Conservation (phyloP, 1,140 invertebrate genomes). For the Meloidogyne hapla region DNA sequence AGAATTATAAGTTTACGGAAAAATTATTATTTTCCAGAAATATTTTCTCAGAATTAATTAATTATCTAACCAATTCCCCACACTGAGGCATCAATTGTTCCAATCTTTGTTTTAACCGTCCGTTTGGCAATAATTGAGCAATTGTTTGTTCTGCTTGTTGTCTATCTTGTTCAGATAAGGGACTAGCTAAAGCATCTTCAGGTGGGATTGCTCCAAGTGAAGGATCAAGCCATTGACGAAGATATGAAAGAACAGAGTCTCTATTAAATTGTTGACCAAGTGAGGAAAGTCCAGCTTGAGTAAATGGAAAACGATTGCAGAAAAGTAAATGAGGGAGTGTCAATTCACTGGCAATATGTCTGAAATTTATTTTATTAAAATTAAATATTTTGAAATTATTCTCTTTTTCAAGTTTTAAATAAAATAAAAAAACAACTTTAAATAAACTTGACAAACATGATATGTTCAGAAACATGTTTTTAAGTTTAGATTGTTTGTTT, state of each 20-base stretch:
- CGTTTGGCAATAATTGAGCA: conserved; percentile 29
- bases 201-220: conserved; percentile 14
- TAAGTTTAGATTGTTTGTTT: neutral
- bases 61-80: conserved; percentile 25
- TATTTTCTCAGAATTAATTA: too few relatives aligned
- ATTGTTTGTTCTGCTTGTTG: conserved; percentile 29
- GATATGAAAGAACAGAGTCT: conserved; percentile 29
- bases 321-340: conserved; percentile 31
- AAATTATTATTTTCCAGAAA: too few relatives aligned
- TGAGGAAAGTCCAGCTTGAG: conserved; percentile 33
- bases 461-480: conserved; percentile 7
- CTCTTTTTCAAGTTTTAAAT: neutral
- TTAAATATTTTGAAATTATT: neutral
- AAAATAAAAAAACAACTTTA: too few relatives aligned
- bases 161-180: conserved; percentile 2
- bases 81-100: conserved; percentile 30
- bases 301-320: conserved; percentile 39
- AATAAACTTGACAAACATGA: neutral
- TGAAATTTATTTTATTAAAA: conserved; percentile 2
- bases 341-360: conserved; percentile 8
- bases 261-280: conserved; percentile 30
- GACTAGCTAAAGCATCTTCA: conserved; percentile 5
- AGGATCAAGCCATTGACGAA: conserved; percentile 37
- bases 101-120: conserved; percentile 33
- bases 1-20: too few relatives aligned